A percentile compares a stretch with the other conserved stretches of the same genome.
Evolutionary conservation across 2,797 vertebrate genomes (phyloP).

Genomic region (Podargus strigoides): DNA sequence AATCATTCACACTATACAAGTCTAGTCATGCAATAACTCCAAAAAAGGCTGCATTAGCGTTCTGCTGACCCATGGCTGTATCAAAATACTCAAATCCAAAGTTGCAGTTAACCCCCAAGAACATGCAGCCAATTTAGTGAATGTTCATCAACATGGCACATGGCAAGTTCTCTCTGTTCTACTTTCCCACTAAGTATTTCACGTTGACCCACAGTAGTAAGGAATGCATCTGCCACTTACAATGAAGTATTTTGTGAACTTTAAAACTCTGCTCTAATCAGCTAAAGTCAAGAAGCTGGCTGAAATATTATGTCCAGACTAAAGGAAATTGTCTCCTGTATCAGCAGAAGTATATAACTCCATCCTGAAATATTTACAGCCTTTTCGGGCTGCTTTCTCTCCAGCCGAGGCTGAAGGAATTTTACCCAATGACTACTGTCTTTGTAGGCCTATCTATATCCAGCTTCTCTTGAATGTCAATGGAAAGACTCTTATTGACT

Average conservation of each 20-base stretch:
- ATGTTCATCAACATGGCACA: background rate
- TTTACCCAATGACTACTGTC: background rate
- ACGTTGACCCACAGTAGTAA: background rate
- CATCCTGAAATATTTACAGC: conserved; percentile 19
- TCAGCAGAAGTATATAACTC: conserved; percentile 8
- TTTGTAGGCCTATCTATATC: background rate
- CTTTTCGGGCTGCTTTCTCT: background rate
- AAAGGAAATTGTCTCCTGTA: background rate
- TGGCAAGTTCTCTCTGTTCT: background rate
- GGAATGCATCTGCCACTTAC: background rate
- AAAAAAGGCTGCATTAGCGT: background rate
- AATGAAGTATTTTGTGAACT: background rate
- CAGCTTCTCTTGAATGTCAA: background rate
- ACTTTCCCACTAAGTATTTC: background rate
- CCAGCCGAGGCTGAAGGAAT: background rate
- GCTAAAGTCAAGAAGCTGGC: background rate
- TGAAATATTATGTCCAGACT: background rate
- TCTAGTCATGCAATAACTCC: background rate
- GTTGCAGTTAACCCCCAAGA: background rate
- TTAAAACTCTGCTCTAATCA: background rate
- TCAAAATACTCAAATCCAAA: background rate
- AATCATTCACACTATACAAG: background rate
- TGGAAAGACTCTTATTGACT: background rate
- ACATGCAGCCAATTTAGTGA: background rate
- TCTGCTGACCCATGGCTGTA: background rate